Conservation (phyloP, 1,140 invertebrate genomes). For the Lanistes nyassanus region DNA sequence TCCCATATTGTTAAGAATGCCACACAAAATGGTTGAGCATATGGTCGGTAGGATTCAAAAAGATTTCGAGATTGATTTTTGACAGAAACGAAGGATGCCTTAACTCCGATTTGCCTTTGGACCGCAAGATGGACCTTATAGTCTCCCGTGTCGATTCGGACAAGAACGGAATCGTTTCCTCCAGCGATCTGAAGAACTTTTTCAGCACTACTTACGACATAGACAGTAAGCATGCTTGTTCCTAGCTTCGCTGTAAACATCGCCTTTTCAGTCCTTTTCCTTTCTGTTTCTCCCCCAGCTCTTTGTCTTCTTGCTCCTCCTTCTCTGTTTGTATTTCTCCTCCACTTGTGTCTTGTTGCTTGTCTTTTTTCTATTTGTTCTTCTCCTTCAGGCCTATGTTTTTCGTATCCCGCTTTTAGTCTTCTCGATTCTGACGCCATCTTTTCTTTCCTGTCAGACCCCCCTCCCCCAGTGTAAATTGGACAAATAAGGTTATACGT, state of each 20-base stretch:
- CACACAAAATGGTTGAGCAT: too few species aligned
- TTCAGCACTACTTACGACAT: too few species aligned
- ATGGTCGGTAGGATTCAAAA: background rate
- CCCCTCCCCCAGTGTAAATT: background rate
- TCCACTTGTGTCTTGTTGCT: background rate
- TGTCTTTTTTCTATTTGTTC: background rate
- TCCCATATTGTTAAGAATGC: too few species aligned
- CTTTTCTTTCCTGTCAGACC: background rate
- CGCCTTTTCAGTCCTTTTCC: background rate
- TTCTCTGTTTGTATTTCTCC: background rate
- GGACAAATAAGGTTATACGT: too few species aligned
- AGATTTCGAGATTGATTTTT: background rate
- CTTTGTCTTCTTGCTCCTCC: background rate
- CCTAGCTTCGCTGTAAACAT: background rate
- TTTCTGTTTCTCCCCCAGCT: too few species aligned
- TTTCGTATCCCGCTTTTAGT: background rate
- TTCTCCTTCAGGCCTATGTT: background rate
- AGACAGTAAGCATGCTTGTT: background rate
- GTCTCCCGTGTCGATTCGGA: background rate
- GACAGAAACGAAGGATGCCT: background rate
- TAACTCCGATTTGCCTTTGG: background rate
- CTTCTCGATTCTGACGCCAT: background rate
- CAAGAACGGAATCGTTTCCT: background rate
- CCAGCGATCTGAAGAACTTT: too few species aligned
- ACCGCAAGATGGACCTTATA: background rate